phyloP scores from a whole-genome alignment of 2,113 vertebrate genomes.

The Oostethus manadensis region DNA sequence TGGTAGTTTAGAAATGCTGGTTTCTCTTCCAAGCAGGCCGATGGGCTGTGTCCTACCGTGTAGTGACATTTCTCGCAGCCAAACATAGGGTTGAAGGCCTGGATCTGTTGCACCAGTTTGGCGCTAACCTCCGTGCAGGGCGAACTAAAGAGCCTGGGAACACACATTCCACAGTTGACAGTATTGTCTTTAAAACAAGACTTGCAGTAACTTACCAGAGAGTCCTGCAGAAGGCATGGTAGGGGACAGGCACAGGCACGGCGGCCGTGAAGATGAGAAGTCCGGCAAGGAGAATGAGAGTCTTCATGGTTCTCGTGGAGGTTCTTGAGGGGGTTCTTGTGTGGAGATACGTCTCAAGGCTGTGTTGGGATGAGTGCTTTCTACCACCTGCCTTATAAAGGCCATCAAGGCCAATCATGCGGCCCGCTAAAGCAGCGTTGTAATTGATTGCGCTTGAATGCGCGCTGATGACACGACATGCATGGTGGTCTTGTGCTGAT shows the following conservation, averaged over 20 bases:
- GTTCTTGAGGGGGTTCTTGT: not conserved
- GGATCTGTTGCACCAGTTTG: slow-evolving; percentile 28
- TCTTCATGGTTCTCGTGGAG: slow-evolving; percentile 17
- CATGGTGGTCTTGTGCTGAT: slow-evolving; percentile 4
- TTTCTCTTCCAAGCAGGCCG: no score
- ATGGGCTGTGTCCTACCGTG: slow-evolving; percentile 2
- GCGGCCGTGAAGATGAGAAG: slow-evolving; percentile 16
- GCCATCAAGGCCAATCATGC: not conserved
- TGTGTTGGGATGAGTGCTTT: not conserved
- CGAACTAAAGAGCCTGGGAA: slow-evolving; percentile 27
- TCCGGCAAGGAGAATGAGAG: slow-evolving; percentile 29
- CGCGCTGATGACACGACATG: not conserved
- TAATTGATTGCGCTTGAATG: not conserved
- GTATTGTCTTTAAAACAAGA: not conserved
- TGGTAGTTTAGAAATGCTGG: no score
- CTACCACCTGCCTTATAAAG: not conserved
- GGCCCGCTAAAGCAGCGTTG: not conserved
- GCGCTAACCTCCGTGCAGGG: slow-evolving; percentile 22
- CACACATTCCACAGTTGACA: not conserved
- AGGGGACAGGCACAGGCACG: slow-evolving; percentile 3
- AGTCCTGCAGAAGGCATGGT: slow-evolving; percentile 40
- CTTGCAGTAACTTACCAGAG: slow-evolving; percentile 9
- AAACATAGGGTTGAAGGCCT: slow-evolving; percentile 13
- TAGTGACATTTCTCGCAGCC: slow-evolving; percentile 30
- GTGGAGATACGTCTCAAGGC: not conserved